These are phyloP conservation scores for Gnathonemus echidnorhynchus DNA, from an alignment of 2,113 vertebrate genomes.

Conservation along the genomic window DNA sequence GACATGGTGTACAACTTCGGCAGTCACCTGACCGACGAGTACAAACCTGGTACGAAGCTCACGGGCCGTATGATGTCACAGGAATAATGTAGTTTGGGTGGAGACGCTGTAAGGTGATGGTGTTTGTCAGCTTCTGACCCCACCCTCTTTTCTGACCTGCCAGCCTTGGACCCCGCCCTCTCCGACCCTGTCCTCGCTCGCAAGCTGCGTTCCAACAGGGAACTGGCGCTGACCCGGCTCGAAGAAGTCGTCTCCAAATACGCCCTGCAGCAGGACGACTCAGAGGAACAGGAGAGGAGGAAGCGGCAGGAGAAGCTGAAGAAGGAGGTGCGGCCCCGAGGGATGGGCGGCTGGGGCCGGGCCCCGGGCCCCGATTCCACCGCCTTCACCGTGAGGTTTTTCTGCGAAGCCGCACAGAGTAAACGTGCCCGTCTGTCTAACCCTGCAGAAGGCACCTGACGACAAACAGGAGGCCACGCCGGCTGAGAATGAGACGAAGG, in stretches of 20 bases:
- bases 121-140: background rate
- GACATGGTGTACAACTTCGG: conserved; percentile 89
- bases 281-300: conserved; percentile 60
- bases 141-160: background rate
- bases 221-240: conserved; percentile 56
- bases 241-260: conserved; percentile 76
- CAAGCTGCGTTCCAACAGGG: conserved; percentile 68
- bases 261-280: conserved; percentile 66
- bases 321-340: conserved; percentile 47
- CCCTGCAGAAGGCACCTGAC: background rate
- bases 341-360: background rate
- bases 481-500: background rate
- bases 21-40: conserved; percentile 75
- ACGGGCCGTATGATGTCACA: background rate
- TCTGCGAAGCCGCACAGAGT: too few species aligned
- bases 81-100: background rate
- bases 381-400: background rate
- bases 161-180: conserved; percentile 70
- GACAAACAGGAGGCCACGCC: conserved; percentile 31
- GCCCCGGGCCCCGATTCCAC: background rate
- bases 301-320: conserved; percentile 43
- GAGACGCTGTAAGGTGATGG: background rate
- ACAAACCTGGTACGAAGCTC: conserved; percentile 59
- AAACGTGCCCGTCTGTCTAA: background rate
- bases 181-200: conserved; percentile 48